Evolutionary conservation across 2,797 vertebrate species (phyloP).

Genomic region (Diglossa cyanea): DNA sequence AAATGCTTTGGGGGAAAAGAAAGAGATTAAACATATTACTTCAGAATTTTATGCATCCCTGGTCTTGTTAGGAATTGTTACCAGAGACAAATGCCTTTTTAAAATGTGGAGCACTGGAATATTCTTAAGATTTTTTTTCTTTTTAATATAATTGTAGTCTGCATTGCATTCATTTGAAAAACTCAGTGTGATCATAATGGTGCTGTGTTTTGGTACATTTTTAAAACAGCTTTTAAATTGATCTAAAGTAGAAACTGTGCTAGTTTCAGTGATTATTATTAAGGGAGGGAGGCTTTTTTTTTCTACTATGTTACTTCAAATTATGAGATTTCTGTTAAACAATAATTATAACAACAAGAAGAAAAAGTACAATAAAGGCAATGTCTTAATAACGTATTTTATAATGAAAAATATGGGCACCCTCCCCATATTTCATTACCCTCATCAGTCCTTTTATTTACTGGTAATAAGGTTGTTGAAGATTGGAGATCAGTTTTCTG

Average conservation of each 20-base stretch:
- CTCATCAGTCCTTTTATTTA: conserved; percentile 46
- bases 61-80: not conserved
- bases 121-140: not conserved
- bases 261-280: not conserved
- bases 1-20: not conserved
- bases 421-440: conserved; percentile 19
- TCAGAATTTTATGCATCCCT: not conserved
- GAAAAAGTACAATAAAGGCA: not conserved
- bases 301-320: not conserved
- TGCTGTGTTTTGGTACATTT: not conserved
- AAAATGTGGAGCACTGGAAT: not conserved
- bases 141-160: not conserved
- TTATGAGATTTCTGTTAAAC: not conserved
- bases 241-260: not conserved
- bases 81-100: not conserved
- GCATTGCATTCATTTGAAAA: not conserved
- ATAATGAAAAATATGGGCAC: not conserved
- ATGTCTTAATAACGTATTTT: not conserved
- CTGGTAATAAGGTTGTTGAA: conserved; percentile 31
- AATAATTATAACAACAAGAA: not conserved
- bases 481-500: conserved; percentile 34
- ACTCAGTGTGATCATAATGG: not conserved
- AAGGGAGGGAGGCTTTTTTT: not conserved
- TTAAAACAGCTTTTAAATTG: not conserved
- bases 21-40: accelerated